Evolutionary conservation across 2,797 vertebrate genomes (phyloP), one percentile per base, ranked within the genome.

Genomic region (Brachyrhaphis roseni): DNA sequence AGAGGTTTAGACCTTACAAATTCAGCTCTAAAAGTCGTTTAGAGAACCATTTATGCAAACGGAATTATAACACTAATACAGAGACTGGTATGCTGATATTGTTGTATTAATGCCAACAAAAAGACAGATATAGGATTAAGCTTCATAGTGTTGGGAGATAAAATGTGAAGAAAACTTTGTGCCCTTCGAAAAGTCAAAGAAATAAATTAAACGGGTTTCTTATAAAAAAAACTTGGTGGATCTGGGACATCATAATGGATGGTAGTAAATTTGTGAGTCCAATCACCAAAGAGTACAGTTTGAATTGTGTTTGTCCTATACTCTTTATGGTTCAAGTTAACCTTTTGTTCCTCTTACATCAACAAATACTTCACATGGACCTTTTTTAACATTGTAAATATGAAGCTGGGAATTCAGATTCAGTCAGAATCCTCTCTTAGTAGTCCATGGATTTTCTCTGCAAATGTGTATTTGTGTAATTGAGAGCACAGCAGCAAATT

Each of bases 401-500:
- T 43, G n/a, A 77, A 23, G 74, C 34, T 2, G 7, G 5, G 5
- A 36, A 23, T 68, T 34, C 1, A 59, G 46, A 51, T 34, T 5
- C 49, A 66, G 28, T 31, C 4, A 57, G 74, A 84, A 15, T 51
- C 4, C 20, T 75, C 16, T 10, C 3, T 46, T n/a, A 23, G 6
- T 36, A 47, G 18, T 76, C 41, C 2, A 10, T 16, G 1, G 12
- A 20, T 55, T 71, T 78, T 51, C 49, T 46, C 41, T 31, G 31
- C n/a, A 78, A 72, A 75, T 5, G 43, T 74, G 13, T 71, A 31
- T 72, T 10, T 43, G 2, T 46, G 18, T 76, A 51, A 53, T 5
- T 59, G 31, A 49, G 49, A 70, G 18, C 36, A 36, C 74, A 43
- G 43, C n/a, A 76, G 80, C 72, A 81, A 89, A 88, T 85, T 79